Evolutionary conservation across 2,113 vertebrate species (phyloP).

Genomic region (Platanista minor): DNA sequence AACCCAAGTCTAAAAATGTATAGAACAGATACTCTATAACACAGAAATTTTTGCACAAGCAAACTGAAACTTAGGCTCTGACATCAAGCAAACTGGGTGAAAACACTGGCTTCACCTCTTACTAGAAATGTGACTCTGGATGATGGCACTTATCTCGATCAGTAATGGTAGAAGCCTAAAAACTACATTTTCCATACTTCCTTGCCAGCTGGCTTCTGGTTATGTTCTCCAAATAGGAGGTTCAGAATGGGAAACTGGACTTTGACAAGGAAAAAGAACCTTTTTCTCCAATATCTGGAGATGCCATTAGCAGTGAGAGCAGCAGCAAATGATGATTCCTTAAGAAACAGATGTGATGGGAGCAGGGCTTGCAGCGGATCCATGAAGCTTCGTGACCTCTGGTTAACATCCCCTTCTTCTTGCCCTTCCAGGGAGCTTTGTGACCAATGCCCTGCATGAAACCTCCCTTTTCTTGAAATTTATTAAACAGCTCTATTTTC

Average conservation of each 20-base stretch:
- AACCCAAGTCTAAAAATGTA: background rate
- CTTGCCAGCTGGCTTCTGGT: background rate
- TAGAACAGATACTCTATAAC: background rate
- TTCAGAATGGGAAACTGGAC: background rate
- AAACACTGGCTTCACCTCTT: background rate
- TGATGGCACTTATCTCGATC: background rate
- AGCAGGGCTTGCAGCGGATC: rapidly evolving
- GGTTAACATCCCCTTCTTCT: background rate
- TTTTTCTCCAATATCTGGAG: background rate
- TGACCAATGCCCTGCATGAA: background rate
- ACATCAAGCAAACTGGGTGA: background rate
- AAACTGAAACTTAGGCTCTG: background rate
- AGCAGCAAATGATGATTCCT: background rate
- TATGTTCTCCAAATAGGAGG: background rate
- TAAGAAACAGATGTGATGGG: background rate
- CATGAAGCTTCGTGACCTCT: background rate
- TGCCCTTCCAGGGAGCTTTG: background rate
- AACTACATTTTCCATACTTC: background rate
- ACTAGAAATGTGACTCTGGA: background rate
- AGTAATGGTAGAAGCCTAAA: background rate
- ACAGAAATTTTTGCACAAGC: background rate
- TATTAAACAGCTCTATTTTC: background rate
- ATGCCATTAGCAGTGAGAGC: background rate
- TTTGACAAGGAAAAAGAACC: background rate
- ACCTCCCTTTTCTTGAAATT: background rate